phyloP scores from a whole-genome alignment of 2,113 vertebrate genomes.

The Himantopus leucocephalus region DNA sequence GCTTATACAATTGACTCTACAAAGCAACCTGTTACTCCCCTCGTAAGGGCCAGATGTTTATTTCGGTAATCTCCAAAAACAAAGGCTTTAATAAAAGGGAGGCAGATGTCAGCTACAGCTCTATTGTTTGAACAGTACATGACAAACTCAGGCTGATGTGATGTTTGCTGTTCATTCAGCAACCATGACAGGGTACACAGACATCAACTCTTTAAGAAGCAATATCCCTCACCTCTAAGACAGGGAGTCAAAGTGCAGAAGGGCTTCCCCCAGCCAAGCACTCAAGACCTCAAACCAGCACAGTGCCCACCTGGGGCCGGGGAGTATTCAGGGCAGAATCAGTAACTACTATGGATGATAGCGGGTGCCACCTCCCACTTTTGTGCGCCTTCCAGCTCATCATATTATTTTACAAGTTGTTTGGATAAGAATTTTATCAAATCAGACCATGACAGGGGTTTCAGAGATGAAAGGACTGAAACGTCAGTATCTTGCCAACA shows the following conservation, averaged over 20 bases:
- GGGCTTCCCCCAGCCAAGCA: not conserved
- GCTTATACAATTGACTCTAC: not conserved
- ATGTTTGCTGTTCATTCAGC: not conserved
- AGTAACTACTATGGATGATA: not conserved
- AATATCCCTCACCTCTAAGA: not conserved
- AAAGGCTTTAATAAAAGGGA: slow-evolving; percentile 2
- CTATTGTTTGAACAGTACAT: not conserved
- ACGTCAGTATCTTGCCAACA: not conserved
- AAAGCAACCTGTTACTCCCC: not conserved
- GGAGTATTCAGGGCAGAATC: not conserved
- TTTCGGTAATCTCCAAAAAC: not conserved
- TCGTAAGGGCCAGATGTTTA: slow-evolving; percentile 2
- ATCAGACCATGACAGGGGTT: not conserved
- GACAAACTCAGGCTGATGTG: not conserved
- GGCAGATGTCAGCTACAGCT: not conserved
- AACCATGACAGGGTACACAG: not conserved
- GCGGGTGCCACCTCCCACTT: not conserved
- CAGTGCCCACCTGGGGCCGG: not conserved
- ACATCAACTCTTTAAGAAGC: not conserved
- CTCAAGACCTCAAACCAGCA: not conserved
- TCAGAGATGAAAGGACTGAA: not conserved
- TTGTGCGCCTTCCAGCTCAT: not conserved
- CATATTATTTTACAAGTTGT: not conserved
- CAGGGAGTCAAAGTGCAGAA: not conserved
- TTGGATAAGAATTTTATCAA: not conserved